Conservation (phyloP, 64 coral and sea anemone species). For the Montipora foliosa region DNA sequence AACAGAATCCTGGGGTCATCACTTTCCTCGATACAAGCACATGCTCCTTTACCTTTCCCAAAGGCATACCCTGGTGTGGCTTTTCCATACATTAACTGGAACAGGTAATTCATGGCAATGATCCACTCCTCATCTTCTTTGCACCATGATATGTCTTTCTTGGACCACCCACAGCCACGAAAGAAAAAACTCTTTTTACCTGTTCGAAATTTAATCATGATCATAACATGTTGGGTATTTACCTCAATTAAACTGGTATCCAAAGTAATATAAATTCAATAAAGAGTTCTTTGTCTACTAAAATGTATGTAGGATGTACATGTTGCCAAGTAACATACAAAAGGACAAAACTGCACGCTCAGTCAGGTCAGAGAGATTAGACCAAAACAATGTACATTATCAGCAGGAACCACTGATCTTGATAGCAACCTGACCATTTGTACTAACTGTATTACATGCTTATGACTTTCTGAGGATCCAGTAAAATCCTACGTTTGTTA, state of each 20-base stretch:
- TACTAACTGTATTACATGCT: too few species aligned
- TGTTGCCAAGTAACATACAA: not conserved
- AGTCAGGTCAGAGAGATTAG: too few species aligned
- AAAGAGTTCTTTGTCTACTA: not conserved
- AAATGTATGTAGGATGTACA: not conserved
- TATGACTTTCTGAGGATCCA: too few species aligned
- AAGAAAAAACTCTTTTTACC: constrained; percentile 19
- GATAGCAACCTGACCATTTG: too few species aligned
- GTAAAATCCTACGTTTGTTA: too few species aligned
- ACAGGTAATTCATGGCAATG: not conserved
- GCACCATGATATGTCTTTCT: not conserved
- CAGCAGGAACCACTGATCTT: too few species aligned
- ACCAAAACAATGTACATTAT: too few species aligned
- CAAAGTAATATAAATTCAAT: too few species aligned
- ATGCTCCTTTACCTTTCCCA: constrained; percentile 12
- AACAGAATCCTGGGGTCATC: not conserved
- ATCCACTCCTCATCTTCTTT: not conserved
- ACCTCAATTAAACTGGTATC: too few species aligned
- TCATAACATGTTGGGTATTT: too few species aligned
- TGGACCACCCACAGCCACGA: constrained; percentile 20
- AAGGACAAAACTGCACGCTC: too few species aligned
- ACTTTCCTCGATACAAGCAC: not conserved
- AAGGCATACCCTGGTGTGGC: not conserved
- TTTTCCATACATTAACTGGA: constrained; percentile 1
- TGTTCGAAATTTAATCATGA: constrained; percentile 1